phyloP scores from a whole-genome alignment of 30 jellyfish, hydroid and myxozoan genomes.

The Mastigias papua region DNA sequence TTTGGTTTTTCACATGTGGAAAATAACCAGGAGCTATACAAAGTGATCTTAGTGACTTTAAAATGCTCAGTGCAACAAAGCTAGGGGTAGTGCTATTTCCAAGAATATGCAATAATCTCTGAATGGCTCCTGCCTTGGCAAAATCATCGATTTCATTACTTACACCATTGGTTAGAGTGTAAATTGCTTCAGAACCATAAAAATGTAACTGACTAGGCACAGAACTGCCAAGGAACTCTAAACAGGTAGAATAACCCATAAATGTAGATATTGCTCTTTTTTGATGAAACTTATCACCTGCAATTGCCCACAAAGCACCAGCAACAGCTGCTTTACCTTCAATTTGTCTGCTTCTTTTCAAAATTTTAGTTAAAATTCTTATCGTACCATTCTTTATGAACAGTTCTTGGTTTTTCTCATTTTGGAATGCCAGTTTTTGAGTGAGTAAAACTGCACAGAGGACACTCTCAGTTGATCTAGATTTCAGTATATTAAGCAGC shows the following conservation, averaged over 20 bases:
- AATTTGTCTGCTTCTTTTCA: slow-evolving; percentile 33
- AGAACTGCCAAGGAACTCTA: slow-evolving; percentile 74
- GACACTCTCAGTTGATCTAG: slow-evolving; percentile 55
- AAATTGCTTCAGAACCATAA: slow-evolving; percentile 66
- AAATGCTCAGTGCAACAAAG: slow-evolving; percentile 62
- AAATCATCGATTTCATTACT: slow-evolving; percentile 56
- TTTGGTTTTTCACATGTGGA: slow-evolving; percentile 51
- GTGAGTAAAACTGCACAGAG: slow-evolving; percentile 33
- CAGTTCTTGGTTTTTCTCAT: slow-evolving; percentile 48
- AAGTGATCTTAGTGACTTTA: slow-evolving; percentile 43
- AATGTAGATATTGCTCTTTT: slow-evolving; percentile 51
- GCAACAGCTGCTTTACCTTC: slow-evolving; percentile 62
- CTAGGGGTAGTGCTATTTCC: slow-evolving; percentile 53
- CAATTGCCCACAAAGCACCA: slow-evolving; percentile 73
- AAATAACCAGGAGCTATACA: slow-evolving; percentile 69
- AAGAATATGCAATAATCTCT: slow-evolving; percentile 56
- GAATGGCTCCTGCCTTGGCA: slow-evolving; percentile 62
- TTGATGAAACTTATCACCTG: slow-evolving; percentile 63
- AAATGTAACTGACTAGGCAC: slow-evolving; percentile 55
- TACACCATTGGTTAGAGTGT: slow-evolving; percentile 60
- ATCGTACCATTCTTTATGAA: slow-evolving; percentile 36
- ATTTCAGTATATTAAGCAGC: slow-evolving; percentile 21
- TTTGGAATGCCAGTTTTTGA: slow-evolving; percentile 18
- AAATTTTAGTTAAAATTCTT: slow-evolving; percentile 18
- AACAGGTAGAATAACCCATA: slow-evolving; percentile 35